phyloP scores from a whole-genome alignment of 2,797 vertebrate genomes.

The Halcyon leucocephala region DNA sequence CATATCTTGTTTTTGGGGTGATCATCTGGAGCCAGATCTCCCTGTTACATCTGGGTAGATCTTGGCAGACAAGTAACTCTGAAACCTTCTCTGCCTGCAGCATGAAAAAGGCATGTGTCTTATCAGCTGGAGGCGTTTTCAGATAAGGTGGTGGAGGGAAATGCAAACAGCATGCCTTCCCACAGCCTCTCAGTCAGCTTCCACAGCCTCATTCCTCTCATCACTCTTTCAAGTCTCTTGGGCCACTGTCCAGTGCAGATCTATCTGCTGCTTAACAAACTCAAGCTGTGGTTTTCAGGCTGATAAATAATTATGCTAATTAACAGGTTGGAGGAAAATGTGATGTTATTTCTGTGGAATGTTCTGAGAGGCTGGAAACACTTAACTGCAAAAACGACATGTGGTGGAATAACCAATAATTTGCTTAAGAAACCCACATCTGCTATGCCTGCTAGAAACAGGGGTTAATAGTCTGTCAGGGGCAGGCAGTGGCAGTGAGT shows the following conservation, averaged over 20 bases:
- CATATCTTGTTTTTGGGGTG: background rate
- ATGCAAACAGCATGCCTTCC: constrained; percentile 23
- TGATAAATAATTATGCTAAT: constrained; percentile 90
- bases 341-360: constrained; percentile 91
- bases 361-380: constrained; percentile 92
- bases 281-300: constrained; percentile 73
- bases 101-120: background rate
- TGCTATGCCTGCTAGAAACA: constrained; percentile 87
- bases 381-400: constrained; percentile 90
- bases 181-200: background rate
- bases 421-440: constrained; percentile 94
- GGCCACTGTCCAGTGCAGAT: constrained; percentile 34
- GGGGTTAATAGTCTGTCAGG: constrained; percentile 88
- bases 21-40: background rate
- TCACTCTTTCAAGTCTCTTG: constrained; percentile 28
- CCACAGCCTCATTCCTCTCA: constrained; percentile 26
- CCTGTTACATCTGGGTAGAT: background rate
- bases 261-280: constrained; percentile 66
- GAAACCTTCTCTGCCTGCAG: background rate
- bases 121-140: background rate
- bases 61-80: background rate
- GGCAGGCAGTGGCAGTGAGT: constrained; percentile 86
- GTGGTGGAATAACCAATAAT: constrained; percentile 91
- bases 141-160: constrained; percentile 10
- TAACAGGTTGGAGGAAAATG: constrained; percentile 88